A percentile compares a stretch with the other conserved stretches of the same genome.
phyloP scores from a whole-genome alignment of 2,888 invertebrate species.

The Encarsia formosa region DNA sequence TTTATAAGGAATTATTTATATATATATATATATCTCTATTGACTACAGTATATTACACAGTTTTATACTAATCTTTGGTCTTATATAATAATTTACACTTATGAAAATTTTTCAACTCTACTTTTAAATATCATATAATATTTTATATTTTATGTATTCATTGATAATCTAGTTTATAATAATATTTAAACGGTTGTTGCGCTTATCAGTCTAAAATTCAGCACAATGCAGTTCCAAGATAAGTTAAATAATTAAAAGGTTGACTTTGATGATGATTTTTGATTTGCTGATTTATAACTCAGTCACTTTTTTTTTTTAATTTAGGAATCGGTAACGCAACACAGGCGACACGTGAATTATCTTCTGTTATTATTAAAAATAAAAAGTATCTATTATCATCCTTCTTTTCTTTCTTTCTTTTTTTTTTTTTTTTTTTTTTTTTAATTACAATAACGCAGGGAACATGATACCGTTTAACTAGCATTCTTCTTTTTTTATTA shows the following conservation, averaged over 20 bases:
- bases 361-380: conserved; percentile 15
- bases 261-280: neutral
- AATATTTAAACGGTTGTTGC: conserved; percentile 24
- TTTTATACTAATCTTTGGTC: conserved; percentile 37
- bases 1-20: conserved; percentile 28
- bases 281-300: conserved; percentile 21
- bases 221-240: neutral
- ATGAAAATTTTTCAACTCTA: conserved; percentile 26
- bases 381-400: too few relatives aligned
- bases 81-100: conserved; percentile 31
- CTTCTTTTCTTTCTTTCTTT: too few relatives aligned
- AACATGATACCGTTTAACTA: conserved; percentile 28
- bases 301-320: conserved; percentile 23
- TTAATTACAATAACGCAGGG: conserved; percentile 26
- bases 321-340: conserved; percentile 12
- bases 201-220: neutral
- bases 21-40: conserved; percentile 24
- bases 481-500: conserved; percentile 18
- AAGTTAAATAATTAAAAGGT: neutral
- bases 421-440: conserved; percentile 10
- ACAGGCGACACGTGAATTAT: conserved; percentile 15
- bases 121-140: conserved; percentile 12
- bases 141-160: conserved; percentile 17
- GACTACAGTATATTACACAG: conserved; percentile 31
- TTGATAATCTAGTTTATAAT: conserved; percentile 16